Conservation (phyloP, 2,113 vertebrate species). For the Myodes glareolus region DNA sequence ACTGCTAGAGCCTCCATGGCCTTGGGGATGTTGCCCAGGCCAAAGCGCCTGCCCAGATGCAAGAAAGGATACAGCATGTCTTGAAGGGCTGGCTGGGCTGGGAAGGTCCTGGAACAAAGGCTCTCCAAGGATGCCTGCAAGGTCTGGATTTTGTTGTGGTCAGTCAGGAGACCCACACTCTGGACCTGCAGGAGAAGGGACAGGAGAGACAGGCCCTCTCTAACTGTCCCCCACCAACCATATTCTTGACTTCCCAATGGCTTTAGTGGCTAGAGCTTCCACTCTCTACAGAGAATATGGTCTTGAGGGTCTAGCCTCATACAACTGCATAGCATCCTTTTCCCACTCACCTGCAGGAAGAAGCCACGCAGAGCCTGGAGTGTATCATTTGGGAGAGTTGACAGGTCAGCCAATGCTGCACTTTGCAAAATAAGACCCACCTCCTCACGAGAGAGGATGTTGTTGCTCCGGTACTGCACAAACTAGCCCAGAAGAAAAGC, state of each 20-base stretch:
- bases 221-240: background rate
- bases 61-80: slow-evolving; percentile 88
- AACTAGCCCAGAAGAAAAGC: slow-evolving; percentile 86
- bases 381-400: slow-evolving; percentile 86
- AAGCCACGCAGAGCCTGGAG: slow-evolving; percentile 87
- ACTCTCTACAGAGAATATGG: background rate
- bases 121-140: slow-evolving; percentile 81
- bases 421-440: slow-evolving; percentile 88
- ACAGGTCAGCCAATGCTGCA: slow-evolving; percentile 85
- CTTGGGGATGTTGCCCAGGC: background rate
- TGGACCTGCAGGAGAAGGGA: slow-evolving; percentile 80
- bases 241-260: background rate
- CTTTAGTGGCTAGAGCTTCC: background rate
- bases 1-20: background rate
- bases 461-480: slow-evolving; percentile 86
- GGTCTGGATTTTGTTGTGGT: slow-evolving; percentile 63
- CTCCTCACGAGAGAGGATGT: slow-evolving; percentile 86
- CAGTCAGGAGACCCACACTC: slow-evolving; percentile 72
- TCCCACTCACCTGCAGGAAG: slow-evolving; percentile 90
- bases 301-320: background rate
- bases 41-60: background rate
- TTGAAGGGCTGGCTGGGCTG: background rate
- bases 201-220: background rate
- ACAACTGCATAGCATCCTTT: background rate
- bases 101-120: slow-evolving; percentile 59